Conservation (phyloP, 2,797 vertebrate species). For the Tolypeutes matacus region DNA sequence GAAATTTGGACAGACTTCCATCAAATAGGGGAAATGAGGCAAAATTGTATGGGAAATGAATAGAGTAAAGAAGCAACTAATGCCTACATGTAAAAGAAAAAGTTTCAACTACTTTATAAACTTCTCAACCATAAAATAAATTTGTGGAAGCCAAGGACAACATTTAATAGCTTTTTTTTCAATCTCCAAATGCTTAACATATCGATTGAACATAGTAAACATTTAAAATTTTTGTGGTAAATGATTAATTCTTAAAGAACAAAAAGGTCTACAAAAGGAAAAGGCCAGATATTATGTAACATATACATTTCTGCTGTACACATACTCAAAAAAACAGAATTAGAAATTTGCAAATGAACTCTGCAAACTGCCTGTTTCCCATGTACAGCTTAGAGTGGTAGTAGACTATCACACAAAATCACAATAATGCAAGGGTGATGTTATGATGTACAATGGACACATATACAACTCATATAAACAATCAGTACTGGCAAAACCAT, state of each 20-base stretch:
- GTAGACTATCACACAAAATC: not conserved
- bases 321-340: not conserved
- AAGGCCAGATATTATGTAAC: not conserved
- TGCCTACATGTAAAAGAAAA: not conserved
- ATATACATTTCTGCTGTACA: not conserved
- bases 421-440: not conserved
- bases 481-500: not conserved
- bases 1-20: not conserved
- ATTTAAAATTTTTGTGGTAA: not conserved
- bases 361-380: not conserved
- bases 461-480: not conserved
- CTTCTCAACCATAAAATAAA: not conserved
- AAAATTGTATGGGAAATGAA: not conserved
- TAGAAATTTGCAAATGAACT: conserved; percentile 14
- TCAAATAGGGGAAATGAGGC: not conserved
- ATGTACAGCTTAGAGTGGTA: not conserved
- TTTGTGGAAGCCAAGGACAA: not conserved
- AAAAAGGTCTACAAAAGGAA: not conserved
- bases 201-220: not conserved
- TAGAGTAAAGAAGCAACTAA: not conserved
- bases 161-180: not conserved
- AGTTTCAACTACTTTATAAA: not conserved
- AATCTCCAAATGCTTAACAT: not conserved
- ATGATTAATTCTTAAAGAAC: not conserved
- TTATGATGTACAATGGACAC: not conserved